Evolutionary conservation across 1,140 invertebrate genomes (phyloP), one percentile per base, ranked within the genome.

Genomic region (Orchesella cincta): DNA sequence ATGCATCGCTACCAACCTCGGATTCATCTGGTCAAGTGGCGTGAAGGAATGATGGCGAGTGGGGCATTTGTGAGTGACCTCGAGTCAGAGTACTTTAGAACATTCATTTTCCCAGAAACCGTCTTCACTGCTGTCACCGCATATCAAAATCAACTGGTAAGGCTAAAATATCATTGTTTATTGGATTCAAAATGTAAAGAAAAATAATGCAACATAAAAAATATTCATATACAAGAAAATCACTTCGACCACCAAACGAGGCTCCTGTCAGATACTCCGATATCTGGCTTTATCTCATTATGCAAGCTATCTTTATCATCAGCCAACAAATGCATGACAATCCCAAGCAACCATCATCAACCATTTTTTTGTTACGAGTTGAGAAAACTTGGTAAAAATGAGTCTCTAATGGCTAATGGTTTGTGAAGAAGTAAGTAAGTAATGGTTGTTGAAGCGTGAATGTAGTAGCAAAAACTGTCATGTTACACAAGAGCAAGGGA

Each of bases 1-100:
- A 92, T 92, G 91, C 91, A 92, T 84, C 89, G 90, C 80, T 92
- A 92, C 81, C 90, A 91, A 80, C 91, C 91, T 1, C 84, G 91
- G 33, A 88, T 92, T 73, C 91, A 92, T 83, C 85, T 92, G 57
- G 86, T 90, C 8, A 85, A 88, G 26, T 79, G 83, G 71, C 86
- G 84, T 71, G 86, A 86, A 72, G 86, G 85, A 23, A 82, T 82
- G 78, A 80, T 82, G 78, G 84, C 83, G n/a, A 83, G 83, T 28
- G 80, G 79, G 29, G 57, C 72, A 18, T 84, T 84, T 16, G 81
- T 86, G 76, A 84, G 80, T 54, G 87, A 88, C 78, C 82, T 90
- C 64, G 87, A 89, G 28, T 83, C 84, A 1, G 88, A 89, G 81
- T 85, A 88, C 70, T 89, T 87, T 82, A 85, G 87, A 74, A 91